These are phyloP conservation scores for Ceratina australensis DNA, from an alignment of 1,140 invertebrate genomes.

Conservation along the genomic window DNA sequence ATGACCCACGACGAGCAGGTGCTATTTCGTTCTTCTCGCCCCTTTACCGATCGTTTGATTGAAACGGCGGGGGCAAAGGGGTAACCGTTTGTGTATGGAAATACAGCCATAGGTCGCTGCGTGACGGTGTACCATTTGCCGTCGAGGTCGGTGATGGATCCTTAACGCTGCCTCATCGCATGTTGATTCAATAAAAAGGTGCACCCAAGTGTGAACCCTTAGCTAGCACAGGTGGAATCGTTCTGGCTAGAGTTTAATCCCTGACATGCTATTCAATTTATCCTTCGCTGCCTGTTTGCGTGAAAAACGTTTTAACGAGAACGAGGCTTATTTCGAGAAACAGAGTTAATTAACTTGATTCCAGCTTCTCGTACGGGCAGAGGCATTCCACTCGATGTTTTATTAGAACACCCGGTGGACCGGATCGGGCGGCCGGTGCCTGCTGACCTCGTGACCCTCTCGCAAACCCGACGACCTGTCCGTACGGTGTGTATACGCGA, in stretches of 20 bases:
- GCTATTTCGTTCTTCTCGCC: slow-evolving; percentile 60
- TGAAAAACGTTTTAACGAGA: not conserved
- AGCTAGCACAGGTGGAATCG: slow-evolving; percentile 29
- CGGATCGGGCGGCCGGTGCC: slow-evolving; percentile 44
- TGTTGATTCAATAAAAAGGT: slow-evolving; percentile 27
- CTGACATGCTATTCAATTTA: slow-evolving; percentile 25
- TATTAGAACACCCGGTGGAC: slow-evolving; percentile 37
- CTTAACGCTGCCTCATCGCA: slow-evolving; percentile 29
- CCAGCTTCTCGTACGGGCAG: too few relatives aligned
- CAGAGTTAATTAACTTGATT: too few relatives aligned
- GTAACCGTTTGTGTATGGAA: slow-evolving; percentile 63
- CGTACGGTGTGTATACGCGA: slow-evolving; percentile 55
- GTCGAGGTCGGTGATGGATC: slow-evolving; percentile 39
- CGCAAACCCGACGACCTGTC: slow-evolving; percentile 64
- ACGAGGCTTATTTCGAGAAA: not conserved
- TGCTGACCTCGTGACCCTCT: slow-evolving; percentile 66
- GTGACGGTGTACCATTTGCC: slow-evolving; percentile 27
- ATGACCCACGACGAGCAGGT: slow-evolving; percentile 66
- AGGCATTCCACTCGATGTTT: not conserved
- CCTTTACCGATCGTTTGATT: slow-evolving; percentile 56
- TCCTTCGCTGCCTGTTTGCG: not conserved
- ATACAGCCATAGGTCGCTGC: slow-evolving; percentile 59
- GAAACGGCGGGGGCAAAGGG: slow-evolving; percentile 38
- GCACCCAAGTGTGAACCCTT: slow-evolving; percentile 16
- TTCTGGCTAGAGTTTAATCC: slow-evolving; percentile 17